Evolutionary conservation across 2,797 vertebrate genomes (phyloP).

Genomic region (Pangasius krempfi): DNA sequence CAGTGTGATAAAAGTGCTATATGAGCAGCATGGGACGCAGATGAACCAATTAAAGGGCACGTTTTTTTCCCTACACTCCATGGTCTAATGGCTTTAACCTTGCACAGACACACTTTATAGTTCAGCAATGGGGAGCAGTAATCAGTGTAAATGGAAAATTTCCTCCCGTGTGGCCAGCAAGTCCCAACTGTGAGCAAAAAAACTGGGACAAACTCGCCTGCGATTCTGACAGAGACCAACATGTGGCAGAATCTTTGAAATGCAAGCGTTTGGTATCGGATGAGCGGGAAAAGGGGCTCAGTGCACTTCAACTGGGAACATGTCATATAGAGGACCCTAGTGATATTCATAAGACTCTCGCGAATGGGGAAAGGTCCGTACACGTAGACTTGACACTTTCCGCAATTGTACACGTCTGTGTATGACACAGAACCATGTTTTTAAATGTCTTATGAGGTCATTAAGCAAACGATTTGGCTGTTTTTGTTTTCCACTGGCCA

Average conservation of each 20-base stretch:
- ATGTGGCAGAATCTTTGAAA: conserved; percentile 22
- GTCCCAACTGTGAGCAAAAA: conserved; percentile 41
- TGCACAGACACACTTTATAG: conserved; percentile 49
- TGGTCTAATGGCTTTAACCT: conserved; percentile 58
- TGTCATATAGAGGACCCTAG: neutral
- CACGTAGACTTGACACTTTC: neutral
- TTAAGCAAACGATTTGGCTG: neutral
- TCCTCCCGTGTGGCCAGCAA: conserved; percentile 15
- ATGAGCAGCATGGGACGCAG: conserved; percentile 49
- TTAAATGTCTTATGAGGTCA: conserved; percentile 1
- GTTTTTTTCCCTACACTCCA: conserved; percentile 53
- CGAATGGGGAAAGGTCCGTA: neutral
- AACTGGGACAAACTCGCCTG: conserved; percentile 45
- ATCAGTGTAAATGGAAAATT: conserved; percentile 65
- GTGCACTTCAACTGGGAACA: neutral
- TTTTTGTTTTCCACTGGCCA: neutral
- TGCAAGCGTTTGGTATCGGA: neutral
- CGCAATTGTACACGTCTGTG: neutral
- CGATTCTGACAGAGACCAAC: conserved; percentile 35
- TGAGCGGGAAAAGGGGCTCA: no score
- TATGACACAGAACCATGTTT: neutral
- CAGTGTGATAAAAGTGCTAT: conserved; percentile 42
- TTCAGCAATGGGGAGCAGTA: conserved; percentile 54
- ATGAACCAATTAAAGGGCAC: conserved; percentile 70
- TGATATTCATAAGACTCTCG: neutral